phyloP scores from a whole-genome alignment of 2,888 invertebrate genomes.

The Plemyria rubiginata region DNA sequence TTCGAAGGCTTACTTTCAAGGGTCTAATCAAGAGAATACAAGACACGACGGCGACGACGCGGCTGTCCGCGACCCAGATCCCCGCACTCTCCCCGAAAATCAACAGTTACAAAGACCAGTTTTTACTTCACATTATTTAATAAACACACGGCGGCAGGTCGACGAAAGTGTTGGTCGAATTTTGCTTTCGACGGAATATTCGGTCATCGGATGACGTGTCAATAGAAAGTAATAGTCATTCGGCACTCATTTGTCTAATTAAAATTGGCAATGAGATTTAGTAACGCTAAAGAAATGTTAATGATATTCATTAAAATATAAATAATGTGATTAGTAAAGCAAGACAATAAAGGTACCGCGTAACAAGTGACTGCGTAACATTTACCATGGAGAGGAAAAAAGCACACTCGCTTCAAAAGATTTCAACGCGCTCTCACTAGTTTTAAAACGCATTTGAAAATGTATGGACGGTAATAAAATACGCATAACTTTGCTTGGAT shows the following conservation, averaged over 20 bases:
- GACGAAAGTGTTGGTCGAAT: constrained; percentile 81
- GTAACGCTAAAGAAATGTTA: constrained; percentile 5
- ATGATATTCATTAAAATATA: constrained; percentile 11
- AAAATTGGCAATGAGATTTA: constrained; percentile 15
- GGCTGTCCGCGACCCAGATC: constrained; percentile 66
- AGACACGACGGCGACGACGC: constrained; percentile 39
- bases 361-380: no score
- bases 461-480: not conserved
- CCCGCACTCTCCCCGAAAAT: constrained; percentile 50
- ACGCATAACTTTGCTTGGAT: constrained; percentile 1
- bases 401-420: constrained; percentile 35
- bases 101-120: constrained; percentile 79
- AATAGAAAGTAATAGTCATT: constrained; percentile 77
- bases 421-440: constrained; percentile 39
- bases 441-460: constrained; percentile 4
- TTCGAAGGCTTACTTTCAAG: constrained; percentile 3
- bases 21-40: constrained; percentile 29
- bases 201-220: constrained; percentile 59
- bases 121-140: constrained; percentile 67
- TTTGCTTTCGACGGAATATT: constrained; percentile 78
- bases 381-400: constrained; percentile 6
- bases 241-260: constrained; percentile 48
- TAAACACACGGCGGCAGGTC: constrained; percentile 59
- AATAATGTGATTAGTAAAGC: constrained; percentile 6
- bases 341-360: not conserved